Conservation (phyloP, 1,140 invertebrate species). For the Cylas formicarius region DNA sequence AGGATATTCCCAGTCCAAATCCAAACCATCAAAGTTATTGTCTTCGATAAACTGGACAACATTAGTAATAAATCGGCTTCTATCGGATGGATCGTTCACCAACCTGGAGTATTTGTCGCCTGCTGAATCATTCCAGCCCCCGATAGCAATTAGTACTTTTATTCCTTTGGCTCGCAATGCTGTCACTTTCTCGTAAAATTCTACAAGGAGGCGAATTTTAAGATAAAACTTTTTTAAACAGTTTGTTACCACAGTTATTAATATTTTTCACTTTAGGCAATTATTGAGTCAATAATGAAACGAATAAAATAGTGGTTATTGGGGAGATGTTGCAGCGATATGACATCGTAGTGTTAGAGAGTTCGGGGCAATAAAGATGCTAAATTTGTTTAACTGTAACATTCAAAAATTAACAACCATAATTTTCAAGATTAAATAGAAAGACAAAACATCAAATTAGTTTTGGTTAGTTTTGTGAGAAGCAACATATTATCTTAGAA, state of each 20-base stretch:
- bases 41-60: conserved; percentile 55
- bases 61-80: conserved; percentile 54
- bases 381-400: no score
- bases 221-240: conserved; percentile 3
- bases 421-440: no score
- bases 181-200: conserved; percentile 53
- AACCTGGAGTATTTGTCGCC: conserved; percentile 58
- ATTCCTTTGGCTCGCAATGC: conserved; percentile 50
- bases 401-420: no score
- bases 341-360: no score
- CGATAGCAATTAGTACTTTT: conserved; percentile 63
- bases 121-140: conserved; percentile 65
- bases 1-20: conserved; percentile 71
- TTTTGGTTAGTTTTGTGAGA: no score
- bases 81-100: conserved; percentile 49
- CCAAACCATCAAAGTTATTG: conserved; percentile 62
- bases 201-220: conserved; percentile 38
- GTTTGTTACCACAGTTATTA: conserved; percentile 1
- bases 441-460: no score
- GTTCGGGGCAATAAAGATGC: no score
- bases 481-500: no score
- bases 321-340: no score
- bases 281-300: no score
- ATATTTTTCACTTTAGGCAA: not conserved
- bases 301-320: conserved; percentile 1